phyloP scores from a whole-genome alignment of 2,888 invertebrate genomes.

The Falcaria lacertinaria region DNA sequence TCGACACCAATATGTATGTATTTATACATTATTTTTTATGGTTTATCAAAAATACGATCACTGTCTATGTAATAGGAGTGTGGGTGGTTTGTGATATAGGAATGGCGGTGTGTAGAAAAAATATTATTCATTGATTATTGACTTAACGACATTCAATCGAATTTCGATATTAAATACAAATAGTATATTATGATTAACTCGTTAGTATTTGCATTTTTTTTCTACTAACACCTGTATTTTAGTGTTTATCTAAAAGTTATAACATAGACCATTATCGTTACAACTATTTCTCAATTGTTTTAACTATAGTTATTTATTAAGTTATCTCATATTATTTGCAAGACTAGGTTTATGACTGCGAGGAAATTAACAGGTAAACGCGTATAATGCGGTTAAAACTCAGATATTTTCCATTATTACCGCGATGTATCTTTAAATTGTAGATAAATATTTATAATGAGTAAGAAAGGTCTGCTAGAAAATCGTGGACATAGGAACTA shows the following conservation, averaged over 20 bases:
- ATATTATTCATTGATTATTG: constrained; percentile 14
- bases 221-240: no score
- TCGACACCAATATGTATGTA: constrained; percentile 15
- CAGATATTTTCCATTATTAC: constrained; percentile 2
- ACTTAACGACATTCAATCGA: neutral
- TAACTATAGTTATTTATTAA: no score
- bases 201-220: no score
- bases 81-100: constrained; percentile 71
- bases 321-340: no score
- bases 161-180: no score
- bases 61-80: constrained; percentile 66
- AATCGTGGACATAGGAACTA: neutral
- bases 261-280: no score
- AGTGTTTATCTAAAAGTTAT: no score
- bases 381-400: neutral
- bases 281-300: no score
- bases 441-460: constrained; percentile 1
- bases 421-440: neutral
- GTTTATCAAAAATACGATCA: constrained; percentile 45
- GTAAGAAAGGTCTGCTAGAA: no score
- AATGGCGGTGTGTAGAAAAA: constrained; percentile 36
- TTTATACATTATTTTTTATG: constrained; percentile 41
- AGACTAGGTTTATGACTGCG: no score
- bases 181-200: no score
- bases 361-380: no score